A percentile compares a stretch with the other conserved stretches of the same genome.
Conservation (phyloP, 2,113 vertebrate genomes). For the Camelus bactrianus region DNA sequence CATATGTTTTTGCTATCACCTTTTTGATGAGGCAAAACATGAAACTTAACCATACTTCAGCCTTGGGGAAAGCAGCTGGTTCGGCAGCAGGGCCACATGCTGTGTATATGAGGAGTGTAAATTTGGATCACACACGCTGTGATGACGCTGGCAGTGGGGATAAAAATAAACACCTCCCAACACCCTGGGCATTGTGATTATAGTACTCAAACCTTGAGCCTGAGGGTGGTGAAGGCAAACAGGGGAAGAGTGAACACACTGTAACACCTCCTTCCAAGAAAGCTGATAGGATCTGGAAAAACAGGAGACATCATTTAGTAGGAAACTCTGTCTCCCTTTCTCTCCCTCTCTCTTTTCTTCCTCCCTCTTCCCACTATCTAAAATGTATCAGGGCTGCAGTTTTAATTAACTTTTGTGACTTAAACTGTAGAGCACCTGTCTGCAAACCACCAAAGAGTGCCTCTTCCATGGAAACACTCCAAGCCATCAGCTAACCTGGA, state of each 20-base stretch:
- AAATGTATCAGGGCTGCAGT: slow-evolving; percentile 51
- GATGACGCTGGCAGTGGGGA: slow-evolving; percentile 66
- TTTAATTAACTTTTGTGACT: slow-evolving; percentile 70
- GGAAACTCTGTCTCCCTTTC: not conserved
- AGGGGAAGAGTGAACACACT: not conserved
- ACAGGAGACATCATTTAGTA: not conserved
- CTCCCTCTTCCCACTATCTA: not conserved
- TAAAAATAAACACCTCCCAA: slow-evolving; percentile 75
- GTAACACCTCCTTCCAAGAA: slow-evolving; percentile 55
- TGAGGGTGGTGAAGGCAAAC: not conserved
- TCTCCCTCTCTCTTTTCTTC: not conserved
- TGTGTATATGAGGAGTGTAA: not conserved
- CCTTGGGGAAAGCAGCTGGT: slow-evolving; percentile 58
- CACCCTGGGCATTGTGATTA: slow-evolving; percentile 61
- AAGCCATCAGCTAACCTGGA: slow-evolving; percentile 71
- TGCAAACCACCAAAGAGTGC: not conserved
- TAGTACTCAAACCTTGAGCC: slow-evolving; percentile 34
- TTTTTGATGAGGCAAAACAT: slow-evolving; percentile 64
- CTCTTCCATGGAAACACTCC: not conserved
- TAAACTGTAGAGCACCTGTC: slow-evolving; percentile 22
- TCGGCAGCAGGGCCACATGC: slow-evolving; percentile 17
- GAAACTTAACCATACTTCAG: not conserved
- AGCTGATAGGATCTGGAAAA: not conserved
- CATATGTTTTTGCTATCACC: slow-evolving; percentile 37
- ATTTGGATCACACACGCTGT: slow-evolving; percentile 63